Conservation (phyloP, 1,140 invertebrate species). For the Coenobita brevimanus region DNA sequence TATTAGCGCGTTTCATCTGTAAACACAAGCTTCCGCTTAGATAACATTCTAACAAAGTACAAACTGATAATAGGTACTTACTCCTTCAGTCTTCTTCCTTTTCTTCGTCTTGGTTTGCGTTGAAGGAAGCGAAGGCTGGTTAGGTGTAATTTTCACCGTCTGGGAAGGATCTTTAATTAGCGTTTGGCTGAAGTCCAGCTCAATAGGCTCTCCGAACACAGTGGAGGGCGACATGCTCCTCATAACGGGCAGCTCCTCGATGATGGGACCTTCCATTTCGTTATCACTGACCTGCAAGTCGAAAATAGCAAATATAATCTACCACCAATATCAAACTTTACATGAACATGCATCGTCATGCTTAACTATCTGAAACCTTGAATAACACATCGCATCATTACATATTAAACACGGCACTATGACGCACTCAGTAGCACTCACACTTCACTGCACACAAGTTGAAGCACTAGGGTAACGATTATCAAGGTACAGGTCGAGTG, state of each 20-base stretch:
- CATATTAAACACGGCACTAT: too few species aligned
- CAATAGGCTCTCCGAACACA: slow-evolving; percentile 49
- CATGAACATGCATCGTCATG: slow-evolving; percentile 47
- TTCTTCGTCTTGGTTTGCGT: slow-evolving; percentile 2
- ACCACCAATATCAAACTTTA: slow-evolving; percentile 41
- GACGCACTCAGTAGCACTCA: too few species aligned
- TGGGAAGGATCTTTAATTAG: slow-evolving; percentile 56
- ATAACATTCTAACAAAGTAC: not conserved
- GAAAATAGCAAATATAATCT: slow-evolving; percentile 38
- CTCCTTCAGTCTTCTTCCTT: slow-evolving; percentile 39
- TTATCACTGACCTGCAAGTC: slow-evolving; percentile 11
- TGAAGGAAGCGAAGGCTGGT: slow-evolving; percentile 38
- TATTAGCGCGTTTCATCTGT: not conserved
- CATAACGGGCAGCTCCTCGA: slow-evolving; percentile 49
- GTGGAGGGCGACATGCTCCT: slow-evolving; percentile 57
- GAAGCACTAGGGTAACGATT: too few species aligned
- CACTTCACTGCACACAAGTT: too few species aligned
- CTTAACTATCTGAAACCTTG: slow-evolving; percentile 61
- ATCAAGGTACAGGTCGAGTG: too few species aligned
- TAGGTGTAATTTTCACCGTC: slow-evolving; percentile 49
- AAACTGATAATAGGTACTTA: slow-evolving; percentile 7
- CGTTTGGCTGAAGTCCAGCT: slow-evolving; percentile 59
- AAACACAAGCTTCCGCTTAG: too few species aligned
- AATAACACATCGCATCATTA: slow-evolving; percentile 22
- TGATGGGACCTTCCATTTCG: slow-evolving; percentile 43